These are phyloP conservation scores for Pachypeltis micranthus DNA, from an alignment of 1,140 invertebrate genomes.

Conservation along the genomic window DNA sequence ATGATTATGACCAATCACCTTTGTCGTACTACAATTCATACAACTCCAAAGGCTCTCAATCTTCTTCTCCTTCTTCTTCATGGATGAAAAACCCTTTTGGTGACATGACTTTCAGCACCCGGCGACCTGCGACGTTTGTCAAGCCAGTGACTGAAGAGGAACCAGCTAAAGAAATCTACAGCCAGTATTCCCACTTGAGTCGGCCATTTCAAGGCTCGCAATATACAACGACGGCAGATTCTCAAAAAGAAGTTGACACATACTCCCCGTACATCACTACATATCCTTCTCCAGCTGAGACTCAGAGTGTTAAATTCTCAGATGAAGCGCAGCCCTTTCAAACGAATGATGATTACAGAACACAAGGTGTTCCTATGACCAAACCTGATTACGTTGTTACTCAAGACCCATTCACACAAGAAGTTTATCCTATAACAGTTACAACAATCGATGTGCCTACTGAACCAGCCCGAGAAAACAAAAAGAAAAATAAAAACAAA, in stretches of 20 bases:
- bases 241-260: not conserved
- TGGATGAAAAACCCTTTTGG: slow-evolving; percentile 14
- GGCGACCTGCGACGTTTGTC: slow-evolving; percentile 12
- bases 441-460: slow-evolving; percentile 24
- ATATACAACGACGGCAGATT: not conserved
- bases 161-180: slow-evolving; percentile 21
- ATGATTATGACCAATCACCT: not conserved
- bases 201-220: slow-evolving; percentile 24
- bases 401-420: not conserved
- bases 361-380: not conserved
- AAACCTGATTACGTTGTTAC: slow-evolving; percentile 13
- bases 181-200: slow-evolving; percentile 24
- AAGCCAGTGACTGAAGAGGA: slow-evolving; percentile 11
- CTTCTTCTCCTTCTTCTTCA: not conserved
- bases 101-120: slow-evolving; percentile 19
- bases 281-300: slow-evolving; percentile 6
- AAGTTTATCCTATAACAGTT: slow-evolving; percentile 19
- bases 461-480: not conserved
- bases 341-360: not conserved
- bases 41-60: not conserved
- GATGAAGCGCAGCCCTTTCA: slow-evolving; percentile 13
- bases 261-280: slow-evolving; percentile 16
- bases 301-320: slow-evolving; percentile 13
- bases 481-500: slow-evolving; percentile 2
- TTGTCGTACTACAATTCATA: not conserved